Percentiles rank a stretch among this genome's conserved stretches.
Conservation (phyloP, 2,888 invertebrate genomes). For the Tetranychus piercei region DNA sequence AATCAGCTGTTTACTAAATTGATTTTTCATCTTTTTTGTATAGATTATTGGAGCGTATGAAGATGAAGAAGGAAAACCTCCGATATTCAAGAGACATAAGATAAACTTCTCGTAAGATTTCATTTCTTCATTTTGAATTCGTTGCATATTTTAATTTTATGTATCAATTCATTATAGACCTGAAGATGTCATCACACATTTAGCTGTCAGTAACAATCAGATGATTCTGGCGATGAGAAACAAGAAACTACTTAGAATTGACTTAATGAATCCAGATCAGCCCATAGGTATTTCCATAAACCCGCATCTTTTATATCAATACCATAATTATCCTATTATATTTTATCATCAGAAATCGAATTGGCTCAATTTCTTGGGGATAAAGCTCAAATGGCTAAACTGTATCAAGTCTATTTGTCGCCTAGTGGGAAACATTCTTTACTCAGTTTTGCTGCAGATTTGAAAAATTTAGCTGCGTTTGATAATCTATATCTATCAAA, state of each 20-base stretch:
- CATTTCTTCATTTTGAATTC: background rate
- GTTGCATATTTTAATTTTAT: background rate
- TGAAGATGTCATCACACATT: constrained; percentile 55
- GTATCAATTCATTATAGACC: constrained; percentile 38
- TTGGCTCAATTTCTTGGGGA: constrained; percentile 15
- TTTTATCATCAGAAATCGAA: background rate
- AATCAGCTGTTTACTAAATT: background rate
- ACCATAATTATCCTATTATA: background rate
- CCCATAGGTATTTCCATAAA: constrained; percentile 31
- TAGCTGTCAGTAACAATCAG: constrained; percentile 61
- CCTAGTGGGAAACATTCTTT: constrained; percentile 68
- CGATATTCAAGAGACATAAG: constrained; percentile 62
- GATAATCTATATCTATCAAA: constrained; percentile 54
- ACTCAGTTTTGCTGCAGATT: constrained; percentile 43
- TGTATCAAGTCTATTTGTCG: constrained; percentile 50
- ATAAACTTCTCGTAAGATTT: constrained; percentile 28
- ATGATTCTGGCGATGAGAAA: constrained; percentile 66
- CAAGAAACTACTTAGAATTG: constrained; percentile 56
- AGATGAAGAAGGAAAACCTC: constrained; percentile 37
- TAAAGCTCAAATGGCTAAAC: constrained; percentile 27
- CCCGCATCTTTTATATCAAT: constrained; percentile 21
- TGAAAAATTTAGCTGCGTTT: constrained; percentile 34
- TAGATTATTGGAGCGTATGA: background rate
- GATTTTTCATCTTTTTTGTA: background rate
- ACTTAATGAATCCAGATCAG: constrained; percentile 55